Evolutionary conservation across 2,113 vertebrate genomes (phyloP).

Genomic region (Maccullochella peelii): DNA sequence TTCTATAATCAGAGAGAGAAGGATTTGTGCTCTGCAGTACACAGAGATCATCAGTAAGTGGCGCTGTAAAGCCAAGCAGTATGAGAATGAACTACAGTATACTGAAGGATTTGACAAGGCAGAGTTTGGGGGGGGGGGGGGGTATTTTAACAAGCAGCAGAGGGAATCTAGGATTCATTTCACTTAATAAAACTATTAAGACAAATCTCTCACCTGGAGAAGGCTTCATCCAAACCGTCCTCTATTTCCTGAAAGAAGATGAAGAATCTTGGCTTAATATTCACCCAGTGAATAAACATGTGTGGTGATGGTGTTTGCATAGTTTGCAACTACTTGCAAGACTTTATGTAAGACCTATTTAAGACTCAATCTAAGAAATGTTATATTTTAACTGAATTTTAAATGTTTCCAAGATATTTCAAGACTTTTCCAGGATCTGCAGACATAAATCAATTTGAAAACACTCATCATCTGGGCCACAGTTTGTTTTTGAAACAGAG

Average conservation of each 20-base stretch:
- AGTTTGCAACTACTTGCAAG: no score
- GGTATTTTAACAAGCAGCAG: conserved; percentile 22
- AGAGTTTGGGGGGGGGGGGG: background rate
- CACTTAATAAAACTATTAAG: background rate
- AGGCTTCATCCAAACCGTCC: conserved; percentile 94
- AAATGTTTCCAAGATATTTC: background rate
- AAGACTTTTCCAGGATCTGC: background rate
- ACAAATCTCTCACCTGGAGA: conserved; percentile 89
- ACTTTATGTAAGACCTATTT: background rate
- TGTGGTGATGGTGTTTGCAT: background rate
- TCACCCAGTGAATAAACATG: background rate
- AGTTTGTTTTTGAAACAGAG: no score
- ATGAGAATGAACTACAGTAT: background rate
- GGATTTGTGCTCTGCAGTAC: conserved; percentile 35
- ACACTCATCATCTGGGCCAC: no score
- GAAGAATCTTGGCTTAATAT: background rate
- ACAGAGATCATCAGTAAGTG: conserved; percentile 46
- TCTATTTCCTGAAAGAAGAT: conserved; percentile 86
- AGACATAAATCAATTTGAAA: background rate
- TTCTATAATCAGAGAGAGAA: background rate
- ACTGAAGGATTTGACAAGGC: background rate
- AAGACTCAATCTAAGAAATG: background rate
- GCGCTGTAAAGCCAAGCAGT: conserved; percentile 15
- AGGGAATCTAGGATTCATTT: conserved; percentile 19
- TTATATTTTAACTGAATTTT: background rate